Evolutionary conservation across 2,113 vertebrate species (phyloP).

Genomic region (Collichthys lucidus): DNA sequence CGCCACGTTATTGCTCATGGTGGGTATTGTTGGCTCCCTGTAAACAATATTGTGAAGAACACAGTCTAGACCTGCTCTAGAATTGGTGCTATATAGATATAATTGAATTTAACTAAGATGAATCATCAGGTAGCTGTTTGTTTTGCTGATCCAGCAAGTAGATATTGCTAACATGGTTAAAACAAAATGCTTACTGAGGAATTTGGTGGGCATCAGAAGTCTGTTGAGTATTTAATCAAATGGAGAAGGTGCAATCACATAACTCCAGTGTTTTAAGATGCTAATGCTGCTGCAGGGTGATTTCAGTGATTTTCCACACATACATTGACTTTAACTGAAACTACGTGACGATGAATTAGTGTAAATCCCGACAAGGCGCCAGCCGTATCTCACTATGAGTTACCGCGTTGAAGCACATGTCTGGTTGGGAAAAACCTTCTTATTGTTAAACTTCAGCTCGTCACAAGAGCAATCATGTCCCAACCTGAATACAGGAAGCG

Average conservation of each 20-base stretch:
- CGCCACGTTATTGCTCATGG: too few species aligned
- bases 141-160: too few species aligned
- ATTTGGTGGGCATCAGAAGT: neutral
- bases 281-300: neutral
- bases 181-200: too few species aligned
- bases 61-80: too few species aligned
- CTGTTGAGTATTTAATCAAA: neutral
- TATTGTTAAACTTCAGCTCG: neutral
- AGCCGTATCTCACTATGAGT: neutral
- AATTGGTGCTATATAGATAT: too few species aligned
- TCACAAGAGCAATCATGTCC: neutral
- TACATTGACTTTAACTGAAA: neutral
- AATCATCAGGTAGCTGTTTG: too few species aligned
- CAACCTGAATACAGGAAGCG: constrained; percentile 52
- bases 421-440: neutral
- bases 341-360: neutral
- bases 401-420: neutral
- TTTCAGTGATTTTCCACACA: neutral
- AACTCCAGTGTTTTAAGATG: neutral
- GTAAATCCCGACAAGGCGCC: neutral
- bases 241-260: too few species aligned
- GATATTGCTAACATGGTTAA: too few species aligned
- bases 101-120: too few species aligned
- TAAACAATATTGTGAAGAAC: too few species aligned
- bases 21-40: too few species aligned